Conservation (phyloP, 2,888 invertebrate genomes). For the Euzophera pinguis region DNA sequence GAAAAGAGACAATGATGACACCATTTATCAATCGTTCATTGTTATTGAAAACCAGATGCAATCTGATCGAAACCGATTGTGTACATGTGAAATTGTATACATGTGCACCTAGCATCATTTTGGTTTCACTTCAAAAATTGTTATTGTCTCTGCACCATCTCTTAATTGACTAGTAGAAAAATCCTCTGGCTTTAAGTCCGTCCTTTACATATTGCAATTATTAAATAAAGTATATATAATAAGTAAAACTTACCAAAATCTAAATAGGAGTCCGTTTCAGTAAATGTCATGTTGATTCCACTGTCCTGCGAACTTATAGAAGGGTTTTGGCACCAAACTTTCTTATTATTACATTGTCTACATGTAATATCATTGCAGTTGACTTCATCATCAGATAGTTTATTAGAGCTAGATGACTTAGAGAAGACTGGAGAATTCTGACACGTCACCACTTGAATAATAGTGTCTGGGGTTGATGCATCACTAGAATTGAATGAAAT, state of each 20-base stretch:
- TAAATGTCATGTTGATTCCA: slow-evolving; percentile 87
- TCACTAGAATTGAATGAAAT: slow-evolving; percentile 76
- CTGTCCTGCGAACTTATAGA: slow-evolving; percentile 88
- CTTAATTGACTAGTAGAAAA: no score
- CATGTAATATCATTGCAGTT: slow-evolving; percentile 64
- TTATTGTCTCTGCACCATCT: no score
- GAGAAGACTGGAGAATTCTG: slow-evolving; percentile 65
- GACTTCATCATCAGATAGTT: slow-evolving; percentile 80
- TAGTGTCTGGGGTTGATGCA: slow-evolving; percentile 75
- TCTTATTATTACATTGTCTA: slow-evolving; percentile 73
- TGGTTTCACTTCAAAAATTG: neutral
- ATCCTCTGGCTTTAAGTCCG: no score
- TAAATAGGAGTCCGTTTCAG: slow-evolving; percentile 82
- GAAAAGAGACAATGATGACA: neutral
- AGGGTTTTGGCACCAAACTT: slow-evolving; percentile 83
- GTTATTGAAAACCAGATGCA: neutral
- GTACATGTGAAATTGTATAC: no score
- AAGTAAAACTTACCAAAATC: slow-evolving; percentile 58
- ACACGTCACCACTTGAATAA: slow-evolving; percentile 67
- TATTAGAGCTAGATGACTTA: slow-evolving; percentile 78
- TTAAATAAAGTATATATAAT: neutral
- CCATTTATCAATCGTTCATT: neutral
- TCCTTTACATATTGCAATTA: neutral
- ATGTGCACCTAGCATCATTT: no score
- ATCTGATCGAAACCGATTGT: neutral